phyloP scores from a whole-genome alignment of 2,888 invertebrate genomes.

The Drosophila longiperda region DNA sequence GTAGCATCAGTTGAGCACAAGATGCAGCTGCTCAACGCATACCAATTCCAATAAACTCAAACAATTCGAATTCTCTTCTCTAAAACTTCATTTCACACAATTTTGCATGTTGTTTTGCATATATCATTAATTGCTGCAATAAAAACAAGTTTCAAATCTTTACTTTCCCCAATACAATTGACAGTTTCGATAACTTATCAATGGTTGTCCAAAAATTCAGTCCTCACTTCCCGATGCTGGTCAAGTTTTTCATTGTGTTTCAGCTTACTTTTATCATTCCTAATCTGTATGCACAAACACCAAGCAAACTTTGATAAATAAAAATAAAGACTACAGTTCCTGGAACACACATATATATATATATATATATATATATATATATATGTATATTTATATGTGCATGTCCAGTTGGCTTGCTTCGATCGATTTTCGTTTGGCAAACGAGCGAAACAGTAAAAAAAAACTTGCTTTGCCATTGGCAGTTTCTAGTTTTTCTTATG shows the following conservation, averaged over 20 bases:
- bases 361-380: background rate
- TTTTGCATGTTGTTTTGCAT: background rate
- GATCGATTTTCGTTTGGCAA: slow-evolving; percentile 76
- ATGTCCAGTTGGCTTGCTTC: slow-evolving; percentile 50
- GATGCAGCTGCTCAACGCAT: slow-evolving; percentile 9
- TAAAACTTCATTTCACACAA: background rate
- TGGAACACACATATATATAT: slow-evolving; percentile 24
- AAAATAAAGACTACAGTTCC: slow-evolving; percentile 25
- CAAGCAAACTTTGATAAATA: slow-evolving; percentile 33
- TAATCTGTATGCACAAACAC: slow-evolving; percentile 13
- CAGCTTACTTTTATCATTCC: slow-evolving; percentile 26
- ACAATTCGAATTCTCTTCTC: slow-evolving; percentile 4
- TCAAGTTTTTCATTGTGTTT: slow-evolving; percentile 29
- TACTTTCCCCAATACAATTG: background rate
- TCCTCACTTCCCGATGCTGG: slow-evolving; percentile 2
- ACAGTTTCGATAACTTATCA: slow-evolving; percentile 7
- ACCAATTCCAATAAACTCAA: slow-evolving; percentile 17
- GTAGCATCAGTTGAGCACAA: slow-evolving; percentile 29
- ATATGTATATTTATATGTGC: slow-evolving; percentile 8
- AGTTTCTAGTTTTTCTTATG: slow-evolving; percentile 35
- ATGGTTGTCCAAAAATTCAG: slow-evolving; percentile 16
- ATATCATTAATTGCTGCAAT: background rate
- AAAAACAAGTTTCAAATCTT: background rate
- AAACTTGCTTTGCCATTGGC: slow-evolving; percentile 60
- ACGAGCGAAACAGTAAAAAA: slow-evolving; percentile 60